Conservation (phyloP, 2,797 vertebrate genomes). For the Argya squamiceps region DNA sequence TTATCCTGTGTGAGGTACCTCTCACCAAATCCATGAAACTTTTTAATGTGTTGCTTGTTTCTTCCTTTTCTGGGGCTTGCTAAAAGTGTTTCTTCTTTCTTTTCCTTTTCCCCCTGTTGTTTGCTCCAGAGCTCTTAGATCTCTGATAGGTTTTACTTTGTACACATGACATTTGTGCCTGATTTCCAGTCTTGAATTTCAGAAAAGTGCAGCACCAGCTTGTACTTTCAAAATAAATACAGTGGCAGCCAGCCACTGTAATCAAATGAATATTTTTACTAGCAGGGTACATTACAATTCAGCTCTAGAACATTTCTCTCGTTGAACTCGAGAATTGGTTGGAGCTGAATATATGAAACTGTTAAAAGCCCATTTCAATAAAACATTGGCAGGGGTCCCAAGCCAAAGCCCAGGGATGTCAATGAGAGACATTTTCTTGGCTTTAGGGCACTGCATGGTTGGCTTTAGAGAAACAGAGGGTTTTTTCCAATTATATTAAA, state of each 20-base stretch:
- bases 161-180: background rate
- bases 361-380: constrained; percentile 33
- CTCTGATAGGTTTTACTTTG: background rate
- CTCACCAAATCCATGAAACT: background rate
- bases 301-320: background rate
- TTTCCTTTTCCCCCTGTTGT: background rate
- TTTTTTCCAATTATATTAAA: background rate
- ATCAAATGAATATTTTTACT: constrained; percentile 24
- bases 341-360: background rate
- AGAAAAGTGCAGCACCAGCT: background rate
- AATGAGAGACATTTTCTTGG: background rate
- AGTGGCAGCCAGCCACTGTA: background rate
- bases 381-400: background rate
- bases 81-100: background rate
- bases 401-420: background rate
- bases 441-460: background rate
- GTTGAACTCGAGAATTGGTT: background rate
- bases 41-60: background rate
- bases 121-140: background rate
- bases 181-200: background rate
- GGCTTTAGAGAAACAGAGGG: constrained; percentile 11
- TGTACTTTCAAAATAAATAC: constrained; percentile 5
- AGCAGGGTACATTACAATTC: background rate
- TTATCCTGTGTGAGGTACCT: background rate
- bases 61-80: background rate